Percentiles rank a stretch among this genome's conserved stretches.
These are phyloP conservation scores for Muraenolepis orangiensis DNA, from an alignment of 2,797 vertebrate genomes.

Conservation along the genomic window DNA sequence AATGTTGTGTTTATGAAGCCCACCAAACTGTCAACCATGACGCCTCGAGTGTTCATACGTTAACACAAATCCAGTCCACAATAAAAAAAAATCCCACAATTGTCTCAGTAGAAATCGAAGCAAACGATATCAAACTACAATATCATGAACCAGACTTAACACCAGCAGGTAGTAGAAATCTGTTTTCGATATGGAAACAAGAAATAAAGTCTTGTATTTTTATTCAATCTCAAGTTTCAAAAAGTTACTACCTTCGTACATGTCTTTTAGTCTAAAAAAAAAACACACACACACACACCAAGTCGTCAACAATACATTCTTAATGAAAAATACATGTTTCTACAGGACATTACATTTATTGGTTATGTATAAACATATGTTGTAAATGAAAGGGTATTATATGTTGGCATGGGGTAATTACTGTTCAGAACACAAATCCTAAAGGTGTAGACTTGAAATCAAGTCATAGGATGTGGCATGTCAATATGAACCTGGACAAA, in stretches of 20 bases:
- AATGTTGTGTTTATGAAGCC: neutral
- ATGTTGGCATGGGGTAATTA: neutral
- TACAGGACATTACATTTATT: neutral
- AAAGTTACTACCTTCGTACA: neutral
- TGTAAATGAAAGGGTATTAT: neutral
- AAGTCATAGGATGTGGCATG: neutral
- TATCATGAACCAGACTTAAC: neutral
- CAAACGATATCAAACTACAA: neutral
- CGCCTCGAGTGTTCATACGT: too few relatives aligned
- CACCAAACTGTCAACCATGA: neutral
- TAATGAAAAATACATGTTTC: neutral
- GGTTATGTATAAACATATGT: neutral
- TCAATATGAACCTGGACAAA: neutral
- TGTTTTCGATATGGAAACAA: constrained; percentile 7
- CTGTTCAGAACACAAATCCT: neutral
- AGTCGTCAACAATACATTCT: neutral
- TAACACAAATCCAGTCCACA: neutral
- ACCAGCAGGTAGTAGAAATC: neutral
- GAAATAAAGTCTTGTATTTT: constrained; percentile 11
- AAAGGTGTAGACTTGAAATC: constrained; percentile 8
- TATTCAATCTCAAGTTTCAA: neutral
- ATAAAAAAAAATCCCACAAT: neutral
- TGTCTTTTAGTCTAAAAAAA: neutral
- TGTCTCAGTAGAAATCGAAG: neutral
- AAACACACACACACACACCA: constrained; percentile 1